A percentile compares a stretch with the other conserved stretches of the same genome.
Evolutionary conservation across 2,888 invertebrate genomes (phyloP).

Genomic region (Endotricha flammealis): DNA sequence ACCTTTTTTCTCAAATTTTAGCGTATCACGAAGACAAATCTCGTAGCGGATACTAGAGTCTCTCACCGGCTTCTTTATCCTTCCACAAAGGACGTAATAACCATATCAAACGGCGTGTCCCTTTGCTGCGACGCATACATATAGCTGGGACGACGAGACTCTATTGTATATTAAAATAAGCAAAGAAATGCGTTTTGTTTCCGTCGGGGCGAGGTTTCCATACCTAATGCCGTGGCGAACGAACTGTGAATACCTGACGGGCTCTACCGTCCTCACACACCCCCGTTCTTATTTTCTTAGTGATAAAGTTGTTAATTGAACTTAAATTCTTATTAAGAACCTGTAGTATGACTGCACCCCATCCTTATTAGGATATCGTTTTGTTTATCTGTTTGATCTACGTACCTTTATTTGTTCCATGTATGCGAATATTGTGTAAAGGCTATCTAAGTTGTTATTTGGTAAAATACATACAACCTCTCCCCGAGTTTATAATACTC

Average conservation of each 20-base stretch:
- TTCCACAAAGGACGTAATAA: constrained; percentile 74
- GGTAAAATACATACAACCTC: neutral
- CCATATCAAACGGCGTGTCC: constrained; percentile 77
- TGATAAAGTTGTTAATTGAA: constrained; percentile 26
- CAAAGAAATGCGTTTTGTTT: constrained; percentile 72
- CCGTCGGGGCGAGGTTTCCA: constrained; percentile 53
- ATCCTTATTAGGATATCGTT: constrained; percentile 10
- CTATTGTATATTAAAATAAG: constrained; percentile 65
- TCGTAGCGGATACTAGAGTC: constrained; percentile 46
- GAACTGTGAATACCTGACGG: constrained; percentile 46
- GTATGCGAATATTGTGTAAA: constrained; percentile 10
- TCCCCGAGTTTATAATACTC: neutral
- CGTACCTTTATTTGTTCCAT: constrained; percentile 7
- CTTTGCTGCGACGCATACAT: constrained; percentile 72
- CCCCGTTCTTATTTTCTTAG: constrained; percentile 23
- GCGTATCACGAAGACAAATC: constrained; percentile 74
- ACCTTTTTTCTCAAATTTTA: constrained; percentile 58
- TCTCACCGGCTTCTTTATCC: constrained; percentile 64
- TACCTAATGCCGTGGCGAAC: constrained; percentile 52
- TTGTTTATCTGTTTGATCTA: constrained; percentile 12
- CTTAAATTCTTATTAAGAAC: constrained; percentile 1
- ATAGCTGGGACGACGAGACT: constrained; percentile 46
- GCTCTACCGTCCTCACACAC: constrained; percentile 17
- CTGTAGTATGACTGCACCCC: constrained; percentile 10
- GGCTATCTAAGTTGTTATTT: neutral